Evolutionary conservation across 2,888 invertebrate genomes (phyloP).

Genomic region (Tiliacea citrago): DNA sequence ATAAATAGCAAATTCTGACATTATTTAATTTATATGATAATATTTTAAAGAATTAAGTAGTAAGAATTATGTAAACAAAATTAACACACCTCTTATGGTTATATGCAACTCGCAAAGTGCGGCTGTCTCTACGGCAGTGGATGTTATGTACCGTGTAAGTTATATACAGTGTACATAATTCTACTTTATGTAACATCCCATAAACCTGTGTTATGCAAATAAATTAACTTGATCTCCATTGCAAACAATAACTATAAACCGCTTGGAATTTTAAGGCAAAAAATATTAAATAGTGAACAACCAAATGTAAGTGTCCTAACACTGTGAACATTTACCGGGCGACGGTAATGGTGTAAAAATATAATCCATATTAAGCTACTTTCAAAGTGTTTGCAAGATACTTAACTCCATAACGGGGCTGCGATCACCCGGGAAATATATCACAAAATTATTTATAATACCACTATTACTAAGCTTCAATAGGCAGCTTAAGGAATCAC

Average conservation of each 20-base stretch:
- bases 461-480: conserved; percentile 69
- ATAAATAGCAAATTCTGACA: neutral
- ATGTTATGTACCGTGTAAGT: neutral
- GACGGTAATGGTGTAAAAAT: conserved; percentile 33
- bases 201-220: neutral
- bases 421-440: conserved; percentile 49
- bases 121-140: neutral
- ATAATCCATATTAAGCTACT: conserved; percentile 34
- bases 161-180: neutral
- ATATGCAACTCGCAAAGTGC: neutral
- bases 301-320: conserved; percentile 47
- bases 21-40: neutral
- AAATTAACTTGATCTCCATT: neutral
- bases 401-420: conserved; percentile 21
- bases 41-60: too few species aligned
- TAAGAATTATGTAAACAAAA: neutral
- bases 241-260: neutral
- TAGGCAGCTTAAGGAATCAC: conserved; percentile 75
- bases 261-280: neutral
- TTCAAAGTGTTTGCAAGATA: conserved; percentile 27
- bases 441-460: conserved; percentile 59
- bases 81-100: neutral
- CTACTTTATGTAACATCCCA: neutral
- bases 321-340: conserved; percentile 42
- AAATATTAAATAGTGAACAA: neutral